Conservation (phyloP, 1,140 invertebrate genomes). For the Riptortus pedestris region DNA sequence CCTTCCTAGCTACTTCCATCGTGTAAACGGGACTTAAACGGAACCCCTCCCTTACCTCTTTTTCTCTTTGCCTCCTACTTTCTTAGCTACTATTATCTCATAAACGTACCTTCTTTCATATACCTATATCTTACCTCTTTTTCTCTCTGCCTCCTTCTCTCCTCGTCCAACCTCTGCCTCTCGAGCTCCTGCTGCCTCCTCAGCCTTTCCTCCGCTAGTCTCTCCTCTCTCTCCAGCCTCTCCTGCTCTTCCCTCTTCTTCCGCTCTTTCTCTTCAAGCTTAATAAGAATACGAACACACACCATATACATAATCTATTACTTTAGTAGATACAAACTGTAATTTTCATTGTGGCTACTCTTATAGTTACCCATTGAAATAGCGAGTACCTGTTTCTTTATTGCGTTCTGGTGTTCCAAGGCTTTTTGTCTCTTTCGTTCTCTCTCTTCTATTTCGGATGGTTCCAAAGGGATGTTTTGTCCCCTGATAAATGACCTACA, state of each 20-base stretch:
- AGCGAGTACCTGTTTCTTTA: constrained; percentile 47
- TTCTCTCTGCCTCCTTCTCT: constrained; percentile 36
- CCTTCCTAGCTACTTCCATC: too few relatives aligned
- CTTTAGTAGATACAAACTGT: not conserved
- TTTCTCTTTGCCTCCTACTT: too few relatives aligned
- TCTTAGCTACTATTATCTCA: too few relatives aligned
- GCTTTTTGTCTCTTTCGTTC: constrained; percentile 57
- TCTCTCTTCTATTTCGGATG: constrained; percentile 52
- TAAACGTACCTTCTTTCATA: too few relatives aligned
- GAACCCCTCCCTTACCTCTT: too few relatives aligned
- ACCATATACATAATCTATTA: constrained; percentile 4
- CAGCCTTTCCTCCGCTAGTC: constrained; percentile 56
- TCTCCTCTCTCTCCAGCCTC: constrained; percentile 48
- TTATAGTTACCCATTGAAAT: not conserved
- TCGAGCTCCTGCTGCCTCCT: constrained; percentile 53
- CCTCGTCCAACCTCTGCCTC: constrained; percentile 42
- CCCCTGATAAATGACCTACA: constrained; percentile 53
- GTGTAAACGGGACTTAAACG: too few relatives aligned
- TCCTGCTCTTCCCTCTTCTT: constrained; percentile 52
- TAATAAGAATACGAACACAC: constrained; percentile 18
- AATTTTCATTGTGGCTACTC: not conserved
- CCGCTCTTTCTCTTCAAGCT: constrained; percentile 55
- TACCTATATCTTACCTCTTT: constrained; percentile 36
- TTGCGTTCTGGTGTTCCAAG: constrained; percentile 57
- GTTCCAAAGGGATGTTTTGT: constrained; percentile 59